Evolutionary conservation across 2,888 invertebrate genomes (phyloP).

Genomic region (Drosophila pseudotalamancana): DNA sequence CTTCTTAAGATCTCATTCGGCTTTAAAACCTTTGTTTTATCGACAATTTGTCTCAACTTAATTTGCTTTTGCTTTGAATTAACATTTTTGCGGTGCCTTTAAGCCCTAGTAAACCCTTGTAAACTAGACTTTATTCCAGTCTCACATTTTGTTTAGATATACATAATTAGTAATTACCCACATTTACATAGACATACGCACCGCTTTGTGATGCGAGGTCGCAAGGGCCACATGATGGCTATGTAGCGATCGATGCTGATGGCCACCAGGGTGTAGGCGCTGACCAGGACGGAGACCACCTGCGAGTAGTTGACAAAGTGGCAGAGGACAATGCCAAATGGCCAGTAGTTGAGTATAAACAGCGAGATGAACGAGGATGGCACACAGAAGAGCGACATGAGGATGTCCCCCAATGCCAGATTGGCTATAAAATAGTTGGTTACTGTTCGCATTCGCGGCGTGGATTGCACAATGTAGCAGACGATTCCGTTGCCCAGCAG

Average conservation of each 20-base stretch:
- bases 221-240: constrained; percentile 94
- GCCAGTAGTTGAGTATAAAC: constrained; percentile 93
- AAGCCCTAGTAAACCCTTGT: no score
- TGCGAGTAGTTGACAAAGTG: constrained; percentile 93
- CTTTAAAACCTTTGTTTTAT: background rate
- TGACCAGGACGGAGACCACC: constrained; percentile 92
- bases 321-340: constrained; percentile 93
- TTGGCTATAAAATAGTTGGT: constrained; percentile 97
- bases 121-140: no score
- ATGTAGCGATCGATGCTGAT: constrained; percentile 96
- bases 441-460: constrained; percentile 94
- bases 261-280: constrained; percentile 95
- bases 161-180: no score
- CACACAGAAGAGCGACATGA: constrained; percentile 95
- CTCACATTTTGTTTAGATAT: no score
- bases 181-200: constrained; percentile 51
- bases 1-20: background rate
- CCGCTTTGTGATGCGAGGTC: constrained; percentile 91
- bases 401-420: constrained; percentile 94
- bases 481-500: constrained; percentile 91
- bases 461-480: constrained; percentile 93
- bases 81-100: no score
- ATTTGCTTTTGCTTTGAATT: no score
- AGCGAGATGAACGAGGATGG: constrained; percentile 95
- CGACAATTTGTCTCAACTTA: background rate